Base-by-base conservation (phyloP, 2,888 invertebrate species). In the Drosophila rellima region DNA sequence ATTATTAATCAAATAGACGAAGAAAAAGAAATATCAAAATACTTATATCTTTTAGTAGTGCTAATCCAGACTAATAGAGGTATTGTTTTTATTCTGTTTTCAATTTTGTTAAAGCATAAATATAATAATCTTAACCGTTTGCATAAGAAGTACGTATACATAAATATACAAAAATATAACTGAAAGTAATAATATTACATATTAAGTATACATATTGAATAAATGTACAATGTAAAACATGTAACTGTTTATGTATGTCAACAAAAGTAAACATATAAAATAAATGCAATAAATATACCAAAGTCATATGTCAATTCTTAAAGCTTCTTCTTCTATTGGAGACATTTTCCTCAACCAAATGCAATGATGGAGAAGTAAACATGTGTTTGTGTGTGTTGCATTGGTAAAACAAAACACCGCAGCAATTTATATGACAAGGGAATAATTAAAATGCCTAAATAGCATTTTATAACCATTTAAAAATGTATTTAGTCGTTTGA, bases 161-260 rank as follows among this genome's bases (percentile, higher is more conserved):
- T 74, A 52, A 60, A 33, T 39, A 77, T 70, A 75, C 76, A 77
- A 60, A 77, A 60, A 72, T 70, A 76, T 69, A 87, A 78, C 70
- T 87, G 75, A 54, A 75, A 67, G 69, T 84, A 80, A 87, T 70
- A 74, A 54, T 63, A 48, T 31, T 77, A 73, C 60, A 57, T 55
- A 73, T 70, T 87, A 84, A 78, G 76, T 76, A 81, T 54, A 70
- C 73, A 81, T 78, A 87, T 84, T 87, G 52, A 81, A 78, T 50
- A 70, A 87, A 80, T 85, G 85, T 86, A 85, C 88, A 89, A 86
- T 88, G 82, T 89, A 85, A 86, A 88, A 80, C 83, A 83, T 83
- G 59, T 85, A 87, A 89, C 76, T 78, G 83, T 83, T 84, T 86
- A 86, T 86, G 85, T 74, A 83, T 68, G 72, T 78, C 74, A 71